Percentiles rank a stretch among this genome's conserved stretches.
These are phyloP conservation scores for Acheta domesticus DNA, from an alignment of 2,888 invertebrate genomes.

Conservation along the genomic window DNA sequence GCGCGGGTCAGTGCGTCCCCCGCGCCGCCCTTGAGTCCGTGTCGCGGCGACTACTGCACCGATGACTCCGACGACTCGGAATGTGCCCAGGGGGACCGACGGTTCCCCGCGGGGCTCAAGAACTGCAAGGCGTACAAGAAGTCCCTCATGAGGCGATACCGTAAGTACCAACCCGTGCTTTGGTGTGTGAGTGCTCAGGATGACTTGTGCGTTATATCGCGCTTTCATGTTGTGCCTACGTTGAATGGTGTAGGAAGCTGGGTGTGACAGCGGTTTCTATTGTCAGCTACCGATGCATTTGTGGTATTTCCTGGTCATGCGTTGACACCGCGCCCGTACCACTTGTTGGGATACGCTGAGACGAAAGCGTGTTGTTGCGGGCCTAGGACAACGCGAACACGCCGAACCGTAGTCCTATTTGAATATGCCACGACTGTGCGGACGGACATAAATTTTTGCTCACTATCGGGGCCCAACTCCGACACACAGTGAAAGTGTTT, in stretches of 20 bases:
- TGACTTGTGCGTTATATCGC: too few relatives aligned
- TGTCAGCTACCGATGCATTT: neutral
- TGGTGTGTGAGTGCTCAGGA: too few relatives aligned
- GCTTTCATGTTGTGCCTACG: too few relatives aligned
- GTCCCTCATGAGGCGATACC: constrained; percentile 87
- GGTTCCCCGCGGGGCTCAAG: constrained; percentile 52
- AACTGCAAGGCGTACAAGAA: constrained; percentile 76
- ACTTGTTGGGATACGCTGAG: neutral
- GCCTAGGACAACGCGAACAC: too few relatives aligned
- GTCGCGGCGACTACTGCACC: constrained; percentile 58
- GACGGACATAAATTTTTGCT: too few relatives aligned
- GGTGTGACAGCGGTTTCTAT: neutral
- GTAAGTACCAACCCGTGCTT: constrained; percentile 63
- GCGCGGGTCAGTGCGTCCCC: constrained; percentile 38
- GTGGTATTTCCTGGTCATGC: neutral
- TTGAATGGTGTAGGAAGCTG: neutral
- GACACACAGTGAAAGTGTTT: too few relatives aligned
- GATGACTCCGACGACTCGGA: constrained; percentile 80
- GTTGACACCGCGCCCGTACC: neutral
- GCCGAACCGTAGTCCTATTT: too few relatives aligned
- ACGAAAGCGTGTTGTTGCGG: too few relatives aligned
- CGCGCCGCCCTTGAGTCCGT: constrained; percentile 46
- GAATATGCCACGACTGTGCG: too few relatives aligned
- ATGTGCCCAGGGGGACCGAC: constrained; percentile 44
- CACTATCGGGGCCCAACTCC: too few relatives aligned